Base-by-base conservation (phyloP, 2,888 invertebrate species). In the Phania funesta region DNA sequence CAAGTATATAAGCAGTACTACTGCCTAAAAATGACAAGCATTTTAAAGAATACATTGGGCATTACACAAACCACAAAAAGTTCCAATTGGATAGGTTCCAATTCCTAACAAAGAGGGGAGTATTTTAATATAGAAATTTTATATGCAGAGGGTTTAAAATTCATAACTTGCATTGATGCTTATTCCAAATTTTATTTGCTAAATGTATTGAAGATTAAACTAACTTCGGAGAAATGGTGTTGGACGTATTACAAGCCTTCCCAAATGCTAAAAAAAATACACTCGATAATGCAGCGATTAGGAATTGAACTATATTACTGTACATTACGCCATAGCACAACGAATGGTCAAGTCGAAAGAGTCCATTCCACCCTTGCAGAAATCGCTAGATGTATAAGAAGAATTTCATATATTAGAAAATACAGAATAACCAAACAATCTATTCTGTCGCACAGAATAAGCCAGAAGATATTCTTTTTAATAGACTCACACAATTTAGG, bases 191-290 rank as follows among this genome's bases (percentile, higher is more conserved):
- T 48, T 48, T 48, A 26, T 29, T 58, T n/a, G 24, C 41, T 6
- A 58, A 58, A 35, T 3, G 35, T 18, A 56, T 56, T 13, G 35
- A 56, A n/a, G 13, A 56, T 35, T 35, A 35, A 18, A 24, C 24
- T 13, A 32, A 54, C 24, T 7, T 32, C 16, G 29, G 54, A 24
- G 29, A 32, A n/a, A 54, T 29, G 8, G 9, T 32, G 9, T 20
- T 54, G 18, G 83, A 83, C 22, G 6, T 83, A 3, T 22, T 83
- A 20, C 80, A 83, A 38, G 48, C 13, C 1, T 79, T 70, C 35
- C 75, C 75, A 9, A 48, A 76, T 20, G 54, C 48, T 0, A 35
- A 80, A 75, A 48, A 54, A 16, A 74, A 60, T n/a, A 70, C 73
- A 22, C 16, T 80, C 5, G 78, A 84, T 29, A 20, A 65, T 75